Evolutionary conservation across 2,113 vertebrate species (phyloP), one percentile per base, ranked within the genome.

Genomic region (Tympanuchus pallidicinctus): DNA sequence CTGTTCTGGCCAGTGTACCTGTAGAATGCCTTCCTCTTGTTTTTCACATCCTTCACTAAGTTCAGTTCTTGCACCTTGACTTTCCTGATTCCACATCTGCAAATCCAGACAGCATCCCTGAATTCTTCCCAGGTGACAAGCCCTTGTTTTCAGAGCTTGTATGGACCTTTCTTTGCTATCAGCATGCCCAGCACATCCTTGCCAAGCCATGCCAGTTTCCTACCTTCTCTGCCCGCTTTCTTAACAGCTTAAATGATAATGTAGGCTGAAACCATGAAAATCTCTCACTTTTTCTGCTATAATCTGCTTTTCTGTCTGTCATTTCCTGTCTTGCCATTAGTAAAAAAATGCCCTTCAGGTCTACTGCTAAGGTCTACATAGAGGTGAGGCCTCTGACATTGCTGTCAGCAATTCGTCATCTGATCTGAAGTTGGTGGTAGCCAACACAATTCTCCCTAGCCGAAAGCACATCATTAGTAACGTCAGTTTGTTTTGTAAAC

Each of bases 381-480:
- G 32, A 96, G 69, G 45, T 84, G 76, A 93, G 84, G 75, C 72
- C 72, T 94, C 76, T 78, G 90, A 91, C 63, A 81, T 77, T 61
- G 83, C 82, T 94, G 79, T 78, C 65, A 95, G 65, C 67, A 82
- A 90, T 98, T 98, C 95, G 61, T 97, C 97, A 96, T 97, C 94
- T 96, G 93, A 98, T 98, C 96, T 96, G 81, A 98, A 93, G 74
- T 79, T 93, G 89, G 93, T 97, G 90, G 93, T 97, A 97, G 93
- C 91, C 94, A 92, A 86, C 97, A 98, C 96, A 98, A 98, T 98
- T 95, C 76, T 88, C 96, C 95, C 97, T 97, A 90, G 93, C 96
- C 83, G 69, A 52, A 52, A 90, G 73, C 72, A 30, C 22, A 63
- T 36, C 87, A 65, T n/a, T 25, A 66, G 75, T 54, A 7, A 65